Evolutionary conservation across 2,888 invertebrate genomes (phyloP), one percentile per base, ranked within the genome.

Genomic region (Ectemnius cavifrons): DNA sequence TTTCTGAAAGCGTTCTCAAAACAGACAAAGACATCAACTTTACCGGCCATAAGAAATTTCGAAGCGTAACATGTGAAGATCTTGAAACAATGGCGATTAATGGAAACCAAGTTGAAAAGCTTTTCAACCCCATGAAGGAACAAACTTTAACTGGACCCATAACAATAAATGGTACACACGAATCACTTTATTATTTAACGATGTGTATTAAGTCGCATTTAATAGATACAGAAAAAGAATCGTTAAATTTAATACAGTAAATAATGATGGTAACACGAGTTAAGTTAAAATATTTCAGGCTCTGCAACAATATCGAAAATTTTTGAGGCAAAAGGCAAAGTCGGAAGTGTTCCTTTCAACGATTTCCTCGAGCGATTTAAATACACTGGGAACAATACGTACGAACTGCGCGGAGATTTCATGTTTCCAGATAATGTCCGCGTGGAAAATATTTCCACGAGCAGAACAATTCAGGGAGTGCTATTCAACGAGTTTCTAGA

Each of bases 101-200:
- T 62, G 84, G 79, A 0, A 82, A 73, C 63, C 70, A 65, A 0
- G 59, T 85, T 2, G 74, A 85, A 5, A 60, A 78, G 49, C 73
- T 88, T 56, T 62, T 89, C 11, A 76, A 85, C 75, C 70, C 84
- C 1, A 20, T 64, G 0, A 79, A 75, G n/a, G 75, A 83, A 56
- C 89, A 89, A 56, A 65, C 68, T 16, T 11, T 89, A 3, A 66
- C 68, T 2, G 89, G 88, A 14, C 81, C 84, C 0, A 52, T 89
- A 4, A 65, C 63, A 18, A 77, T 88, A 18, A 83, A 82, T 46
- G 89, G 89, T 84, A 72, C 23, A 45, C 8, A 2, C 37, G 1
- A 8, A 37, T 37, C 37, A 6, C 37, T 6, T 71, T 18, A 4
- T 27, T 27, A 18, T 46, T 23, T 59, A 57, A 23, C n/a, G 8